Evolutionary conservation across 2,113 vertebrate genomes (phyloP).

Genomic region (Nymphicus hollandicus): DNA sequence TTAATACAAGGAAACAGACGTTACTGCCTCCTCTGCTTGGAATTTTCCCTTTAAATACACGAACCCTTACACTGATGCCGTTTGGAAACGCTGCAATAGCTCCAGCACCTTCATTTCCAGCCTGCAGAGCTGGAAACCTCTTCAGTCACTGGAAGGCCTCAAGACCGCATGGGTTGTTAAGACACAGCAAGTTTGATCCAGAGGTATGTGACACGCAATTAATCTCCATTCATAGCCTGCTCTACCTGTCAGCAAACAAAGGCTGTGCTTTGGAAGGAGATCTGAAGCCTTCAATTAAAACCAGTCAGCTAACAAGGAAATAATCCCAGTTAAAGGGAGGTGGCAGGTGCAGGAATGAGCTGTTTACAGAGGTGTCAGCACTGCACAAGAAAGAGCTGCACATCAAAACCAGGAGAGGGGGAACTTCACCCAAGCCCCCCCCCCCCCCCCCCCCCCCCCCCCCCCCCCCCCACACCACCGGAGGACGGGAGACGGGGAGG

Average conservation of each 20-base stretch:
- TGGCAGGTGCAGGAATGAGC: constrained; percentile 77
- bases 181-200: constrained; percentile 73
- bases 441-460: not conserved
- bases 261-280: constrained; percentile 65
- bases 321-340: constrained; percentile 70
- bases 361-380: constrained; percentile 70
- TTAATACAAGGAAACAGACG: accelerated
- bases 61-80: not conserved
- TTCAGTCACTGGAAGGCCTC: not conserved
- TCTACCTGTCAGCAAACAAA: constrained; percentile 73
- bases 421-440: not conserved
- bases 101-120: constrained; percentile 5
- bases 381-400: constrained; percentile 53
- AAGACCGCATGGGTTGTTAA: constrained; percentile 58
- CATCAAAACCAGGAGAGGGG: constrained; percentile 46
- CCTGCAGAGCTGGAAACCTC: not conserved
- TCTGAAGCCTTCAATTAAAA: constrained; percentile 80
- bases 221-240: constrained; percentile 77
- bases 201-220: constrained; percentile 72
- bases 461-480: not conserved
- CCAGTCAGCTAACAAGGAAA: constrained; percentile 77
- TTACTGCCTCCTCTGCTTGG: not conserved
- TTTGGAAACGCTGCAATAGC: not conserved
- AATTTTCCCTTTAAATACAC: not conserved
- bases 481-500: too few species aligned